A percentile compares a stretch with the other conserved stretches of the same genome.
Conservation (phyloP, 2,797 vertebrate species). For the Microchirus variegatus region DNA sequence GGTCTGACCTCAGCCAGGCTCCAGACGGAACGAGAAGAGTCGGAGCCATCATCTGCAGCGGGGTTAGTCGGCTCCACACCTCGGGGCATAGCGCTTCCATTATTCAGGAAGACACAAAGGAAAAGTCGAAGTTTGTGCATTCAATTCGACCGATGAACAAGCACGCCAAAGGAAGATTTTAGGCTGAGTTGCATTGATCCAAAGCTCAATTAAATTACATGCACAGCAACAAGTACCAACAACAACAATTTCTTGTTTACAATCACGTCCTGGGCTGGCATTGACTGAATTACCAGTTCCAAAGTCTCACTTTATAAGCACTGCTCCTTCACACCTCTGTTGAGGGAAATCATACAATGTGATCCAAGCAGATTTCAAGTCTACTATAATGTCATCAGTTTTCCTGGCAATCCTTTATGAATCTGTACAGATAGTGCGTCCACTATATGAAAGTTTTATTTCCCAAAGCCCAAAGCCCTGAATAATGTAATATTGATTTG, state of each 20-base stretch:
- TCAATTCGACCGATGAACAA: conserved; percentile 43
- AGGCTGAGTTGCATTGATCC: conserved; percentile 45
- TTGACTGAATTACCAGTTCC: conserved; percentile 10
- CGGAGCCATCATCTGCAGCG: conserved; percentile 24
- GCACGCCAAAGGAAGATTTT: conserved; percentile 45
- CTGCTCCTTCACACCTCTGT: background rate
- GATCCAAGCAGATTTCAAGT: too few species aligned
- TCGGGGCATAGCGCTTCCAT: conserved; percentile 27
- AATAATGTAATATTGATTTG: background rate
- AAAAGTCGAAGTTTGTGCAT: conserved; percentile 30
- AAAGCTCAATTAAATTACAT: conserved; percentile 46
- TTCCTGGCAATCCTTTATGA: too few species aligned
- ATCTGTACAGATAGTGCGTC: too few species aligned
- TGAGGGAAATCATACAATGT: background rate
- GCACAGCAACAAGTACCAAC: conserved; percentile 29
- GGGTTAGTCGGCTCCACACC: conserved; percentile 20
- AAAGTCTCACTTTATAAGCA: conserved; percentile 6
- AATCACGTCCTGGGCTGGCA: background rate
- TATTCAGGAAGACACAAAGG: conserved; percentile 20
- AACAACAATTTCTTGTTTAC: conserved; percentile 14
- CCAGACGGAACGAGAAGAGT: conserved; percentile 5
- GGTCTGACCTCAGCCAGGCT: conserved; percentile 33
- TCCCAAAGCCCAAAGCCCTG: background rate
- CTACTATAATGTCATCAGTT: too few species aligned
- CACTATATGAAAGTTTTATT: background rate